phyloP scores from a whole-genome alignment of 2,113 vertebrate species.

The Fulica atra region DNA sequence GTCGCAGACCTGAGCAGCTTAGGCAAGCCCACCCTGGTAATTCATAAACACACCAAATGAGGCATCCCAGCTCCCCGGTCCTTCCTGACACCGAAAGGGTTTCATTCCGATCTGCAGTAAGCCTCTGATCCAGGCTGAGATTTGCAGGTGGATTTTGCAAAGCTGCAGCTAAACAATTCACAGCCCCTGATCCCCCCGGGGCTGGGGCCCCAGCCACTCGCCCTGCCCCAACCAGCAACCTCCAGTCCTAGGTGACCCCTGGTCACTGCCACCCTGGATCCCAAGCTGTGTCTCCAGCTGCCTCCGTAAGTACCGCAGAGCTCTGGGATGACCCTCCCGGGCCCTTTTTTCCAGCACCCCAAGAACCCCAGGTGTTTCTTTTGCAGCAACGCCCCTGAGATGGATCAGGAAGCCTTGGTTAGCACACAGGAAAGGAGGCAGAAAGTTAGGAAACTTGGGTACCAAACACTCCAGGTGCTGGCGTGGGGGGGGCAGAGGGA shows the following conservation, averaged over 20 bases:
- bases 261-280: neutral
- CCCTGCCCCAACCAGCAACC: neutral
- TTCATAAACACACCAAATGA: neutral
- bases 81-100: conserved; percentile 17
- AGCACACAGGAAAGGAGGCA: neutral
- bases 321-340: fast-evolving
- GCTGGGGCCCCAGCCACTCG: neutral
- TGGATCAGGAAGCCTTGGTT: fast-evolving
- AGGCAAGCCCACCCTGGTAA: neutral
- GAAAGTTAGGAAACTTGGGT: neutral
- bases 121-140: conserved; percentile 58
- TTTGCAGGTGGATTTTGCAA: conserved; percentile 67
- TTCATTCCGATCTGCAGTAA: conserved; percentile 47
- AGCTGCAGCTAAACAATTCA: neutral
- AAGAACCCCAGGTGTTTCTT: neutral
- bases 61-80: neutral
- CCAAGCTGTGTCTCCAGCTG: neutral
- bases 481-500: fast-evolving
- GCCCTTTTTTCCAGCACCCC: neutral
- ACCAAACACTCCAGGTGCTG: neutral
- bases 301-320: neutral
- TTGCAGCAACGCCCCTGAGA: neutral
- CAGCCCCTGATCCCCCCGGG: neutral
- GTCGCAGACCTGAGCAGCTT: neutral
- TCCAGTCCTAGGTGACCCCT: neutral